Percentiles rank a stretch among this genome's conserved stretches.
phyloP scores from a whole-genome alignment of 2,888 invertebrate genomes.

The Chymomyza fuscimana region DNA sequence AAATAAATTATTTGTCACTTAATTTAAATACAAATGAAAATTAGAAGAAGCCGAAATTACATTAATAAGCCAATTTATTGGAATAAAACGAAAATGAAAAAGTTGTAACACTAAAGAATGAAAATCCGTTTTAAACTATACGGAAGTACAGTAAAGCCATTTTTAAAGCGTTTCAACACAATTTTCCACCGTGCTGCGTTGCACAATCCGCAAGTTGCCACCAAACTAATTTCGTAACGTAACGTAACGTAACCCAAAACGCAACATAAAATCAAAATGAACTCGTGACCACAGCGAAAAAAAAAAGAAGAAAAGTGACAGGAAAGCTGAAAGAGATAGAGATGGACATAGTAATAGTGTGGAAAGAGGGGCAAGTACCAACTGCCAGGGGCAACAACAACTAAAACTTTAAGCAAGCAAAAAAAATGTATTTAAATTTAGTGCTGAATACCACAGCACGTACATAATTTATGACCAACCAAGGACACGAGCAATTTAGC shows the following conservation, averaged over 20 bases:
- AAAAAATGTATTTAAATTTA: conserved; percentile 65
- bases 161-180: conserved; percentile 53
- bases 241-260: conserved; percentile 63
- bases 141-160: conserved; percentile 64
- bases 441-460: conserved; percentile 75
- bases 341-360: neutral
- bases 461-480: conserved; percentile 75
- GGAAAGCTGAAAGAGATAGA: conserved; percentile 10
- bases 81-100: too few relatives aligned
- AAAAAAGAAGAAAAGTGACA: conserved; percentile 28
- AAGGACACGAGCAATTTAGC: conserved; percentile 75
- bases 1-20: too few relatives aligned
- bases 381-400: conserved; percentile 4
- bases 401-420: conserved; percentile 2
- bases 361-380: conserved; percentile 17
- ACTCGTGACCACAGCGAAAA: conserved; percentile 67
- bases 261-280: conserved; percentile 72
- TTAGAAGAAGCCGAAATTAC: too few relatives aligned
- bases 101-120: conserved; percentile 8
- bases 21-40: too few relatives aligned
- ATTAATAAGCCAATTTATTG: too few relatives aligned
- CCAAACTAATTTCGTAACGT: conserved; percentile 26
- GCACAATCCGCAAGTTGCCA: conserved; percentile 52
- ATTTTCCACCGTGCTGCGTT: conserved; percentile 35
- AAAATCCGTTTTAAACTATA: conserved; percentile 58